Evolutionary conservation across 37 sponge, comb jelly and placozoan genomes (phyloP).

Genomic region (Bolinopsis microptera): DNA sequence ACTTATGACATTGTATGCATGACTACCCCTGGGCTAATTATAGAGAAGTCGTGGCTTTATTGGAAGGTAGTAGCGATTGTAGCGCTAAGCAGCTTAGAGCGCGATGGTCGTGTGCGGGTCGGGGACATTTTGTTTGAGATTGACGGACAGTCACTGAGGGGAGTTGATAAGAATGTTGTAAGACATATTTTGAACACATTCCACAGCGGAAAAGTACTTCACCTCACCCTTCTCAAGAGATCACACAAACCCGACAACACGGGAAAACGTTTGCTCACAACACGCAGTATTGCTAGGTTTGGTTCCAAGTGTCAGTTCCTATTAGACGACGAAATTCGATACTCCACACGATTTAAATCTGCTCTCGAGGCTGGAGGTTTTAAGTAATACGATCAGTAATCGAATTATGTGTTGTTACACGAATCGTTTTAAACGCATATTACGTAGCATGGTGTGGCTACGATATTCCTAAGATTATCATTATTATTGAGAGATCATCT

Average conservation of each 20-base stretch:
- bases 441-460: not conserved
- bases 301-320: slow-evolving; percentile 7
- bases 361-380: not conserved
- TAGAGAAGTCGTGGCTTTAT: not conserved
- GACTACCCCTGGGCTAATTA: not conserved
- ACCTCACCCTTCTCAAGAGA: not conserved
- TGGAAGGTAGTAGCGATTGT: slow-evolving; percentile 29
- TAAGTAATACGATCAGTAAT: not conserved
- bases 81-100: not conserved
- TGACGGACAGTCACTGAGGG: not conserved
- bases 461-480: not conserved
- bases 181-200: not conserved
- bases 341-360: not conserved
- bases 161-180: not conserved
- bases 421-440: not conserved
- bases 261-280: not conserved
- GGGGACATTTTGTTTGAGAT: not conserved
- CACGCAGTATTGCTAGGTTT: slow-evolving; percentile 17
- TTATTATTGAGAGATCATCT: not conserved
- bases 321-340: not conserved
- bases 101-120: not conserved
- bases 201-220: not conserved
- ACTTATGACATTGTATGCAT: not conserved
- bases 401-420: not conserved
- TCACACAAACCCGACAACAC: not conserved